Percentiles rank a stretch among this genome's conserved stretches.
These are phyloP conservation scores for Grantiella picta DNA, from an alignment of 2,113 vertebrate genomes.

Conservation along the genomic window DNA sequence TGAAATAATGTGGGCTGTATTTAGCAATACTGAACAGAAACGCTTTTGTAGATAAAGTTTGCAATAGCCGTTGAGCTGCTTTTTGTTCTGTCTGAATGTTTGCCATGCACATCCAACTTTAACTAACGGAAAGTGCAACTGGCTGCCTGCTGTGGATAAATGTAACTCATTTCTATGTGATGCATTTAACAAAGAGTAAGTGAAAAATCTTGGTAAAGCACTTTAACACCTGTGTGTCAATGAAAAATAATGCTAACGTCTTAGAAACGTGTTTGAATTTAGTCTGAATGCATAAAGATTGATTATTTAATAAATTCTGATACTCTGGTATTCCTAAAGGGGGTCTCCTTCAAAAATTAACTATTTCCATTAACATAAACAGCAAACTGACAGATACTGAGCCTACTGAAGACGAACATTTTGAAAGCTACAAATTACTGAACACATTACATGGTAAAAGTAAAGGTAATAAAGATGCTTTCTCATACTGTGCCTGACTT, in stretches of 20 bases:
- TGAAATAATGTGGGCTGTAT: constrained; percentile 33
- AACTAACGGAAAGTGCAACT: background rate
- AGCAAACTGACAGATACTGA: background rate
- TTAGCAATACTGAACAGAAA: constrained; percentile 15
- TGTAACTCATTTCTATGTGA: constrained; percentile 11
- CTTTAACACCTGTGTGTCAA: background rate
- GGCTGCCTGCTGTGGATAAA: constrained; percentile 24
- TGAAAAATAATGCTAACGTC: background rate
- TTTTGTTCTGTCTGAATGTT: constrained; percentile 35
- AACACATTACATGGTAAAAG: background rate
- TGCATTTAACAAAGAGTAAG: background rate
- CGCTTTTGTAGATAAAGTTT: constrained; percentile 53
- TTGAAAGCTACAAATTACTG: background rate
- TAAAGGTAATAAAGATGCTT: background rate
- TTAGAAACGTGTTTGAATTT: constrained; percentile 10
- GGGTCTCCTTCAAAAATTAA: constrained; percentile 1
- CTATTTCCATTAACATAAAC: background rate
- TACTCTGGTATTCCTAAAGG: background rate
- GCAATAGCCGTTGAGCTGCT: constrained; percentile 21
- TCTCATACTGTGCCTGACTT: background rate
- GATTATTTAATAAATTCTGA: background rate
- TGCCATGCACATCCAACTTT: constrained; percentile 29
- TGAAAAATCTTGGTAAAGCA: constrained; percentile 1
- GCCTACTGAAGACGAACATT: background rate
- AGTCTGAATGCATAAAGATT: background rate